Evolutionary conservation across 2,113 vertebrate species (phyloP), one percentile per base, ranked within the genome.

Genomic region (Talpa occidentalis): DNA sequence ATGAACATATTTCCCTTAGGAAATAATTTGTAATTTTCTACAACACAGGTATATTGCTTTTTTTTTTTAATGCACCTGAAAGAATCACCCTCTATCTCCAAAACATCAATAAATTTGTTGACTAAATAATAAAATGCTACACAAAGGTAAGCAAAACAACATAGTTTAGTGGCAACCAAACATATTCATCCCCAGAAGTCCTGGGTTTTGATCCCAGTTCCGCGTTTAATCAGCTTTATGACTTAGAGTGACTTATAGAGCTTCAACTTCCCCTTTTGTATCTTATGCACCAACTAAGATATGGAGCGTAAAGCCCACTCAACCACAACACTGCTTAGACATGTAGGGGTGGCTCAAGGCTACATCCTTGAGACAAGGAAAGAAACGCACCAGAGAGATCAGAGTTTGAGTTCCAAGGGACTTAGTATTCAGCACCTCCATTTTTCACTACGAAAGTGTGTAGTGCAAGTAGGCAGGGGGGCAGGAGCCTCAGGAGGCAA

Each of bases 31-130:
- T 24, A 21, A 28, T 84, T 90, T 80, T 64, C 26, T 35, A 21
- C 16, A 49, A 44, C 32, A 49, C 4, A 37, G 21, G 22, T 30
- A n/a, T 8, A 42, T 26, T 49, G 42, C 26, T 30, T 49, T 44
- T 10, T 44, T 47, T 72, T 59, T 79, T 4, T 14, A 49, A 35
- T 78, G 11, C n/a, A 22, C 47, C 47, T 81, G 59, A 91, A 72
- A 9, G 22, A 73, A 62, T 10, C 40, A 44, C 72, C 54, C 17
- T 72, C 9, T 37, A 60, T 10, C 32, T 64, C 62, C 14, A 56
- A 94, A 88, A 73, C 35, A 42, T 91, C 32, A 32, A 72, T 52
- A 84, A 49, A 66, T 66, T 32, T 15, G 62, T 30, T 62, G 14
- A 30, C 28, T 21, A 66, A 69, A 35, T 49, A 59, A 59, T 8